Conservation (phyloP, 1,140 invertebrate genomes). For the Zaprionus ornatus region DNA sequence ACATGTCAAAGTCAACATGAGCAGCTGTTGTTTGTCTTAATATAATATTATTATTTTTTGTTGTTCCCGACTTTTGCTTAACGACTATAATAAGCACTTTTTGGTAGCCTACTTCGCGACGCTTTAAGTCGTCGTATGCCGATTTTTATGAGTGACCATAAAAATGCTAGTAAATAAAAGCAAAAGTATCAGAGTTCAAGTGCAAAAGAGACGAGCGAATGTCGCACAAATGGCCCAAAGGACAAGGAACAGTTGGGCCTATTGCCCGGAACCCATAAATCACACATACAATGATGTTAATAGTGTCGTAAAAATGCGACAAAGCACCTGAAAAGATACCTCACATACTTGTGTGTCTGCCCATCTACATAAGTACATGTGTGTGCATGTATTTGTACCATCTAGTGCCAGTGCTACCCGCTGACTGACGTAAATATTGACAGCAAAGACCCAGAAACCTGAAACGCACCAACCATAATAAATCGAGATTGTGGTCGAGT, state of each 20-base stretch:
- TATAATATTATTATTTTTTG: conserved; percentile 40
- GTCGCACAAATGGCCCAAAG: conserved; percentile 7
- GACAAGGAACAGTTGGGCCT: conserved; percentile 20
- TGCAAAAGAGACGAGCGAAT: conserved; percentile 6
- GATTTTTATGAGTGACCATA: conserved; percentile 62
- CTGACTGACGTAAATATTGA: conserved; percentile 60
- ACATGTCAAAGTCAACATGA: conserved; percentile 72
- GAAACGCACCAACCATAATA: conserved; percentile 25
- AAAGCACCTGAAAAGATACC: conserved; percentile 43
- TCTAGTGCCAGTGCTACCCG: neutral
- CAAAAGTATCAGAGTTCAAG: conserved; percentile 54
- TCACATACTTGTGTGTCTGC: conserved; percentile 7
- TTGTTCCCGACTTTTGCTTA: conserved; percentile 39
- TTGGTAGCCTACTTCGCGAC: conserved; percentile 55
- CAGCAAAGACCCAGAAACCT: conserved; percentile 30
- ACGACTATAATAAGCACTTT: conserved; percentile 43
- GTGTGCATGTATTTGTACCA: neutral
- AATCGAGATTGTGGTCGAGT: conserved; percentile 8
- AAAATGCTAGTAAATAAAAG: conserved; percentile 39
- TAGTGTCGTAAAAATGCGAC: conserved; percentile 72
- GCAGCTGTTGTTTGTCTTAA: conserved; percentile 51
- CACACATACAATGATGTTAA: conserved; percentile 74
- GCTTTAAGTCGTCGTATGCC: conserved; percentile 21
- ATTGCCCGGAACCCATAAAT: conserved; percentile 52
- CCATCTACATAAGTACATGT: neutral